Percentiles rank a stretch among this genome's conserved stretches.
Evolutionary conservation across 2,888 invertebrate species (phyloP).

Genomic region (Pandemis heparana): DNA sequence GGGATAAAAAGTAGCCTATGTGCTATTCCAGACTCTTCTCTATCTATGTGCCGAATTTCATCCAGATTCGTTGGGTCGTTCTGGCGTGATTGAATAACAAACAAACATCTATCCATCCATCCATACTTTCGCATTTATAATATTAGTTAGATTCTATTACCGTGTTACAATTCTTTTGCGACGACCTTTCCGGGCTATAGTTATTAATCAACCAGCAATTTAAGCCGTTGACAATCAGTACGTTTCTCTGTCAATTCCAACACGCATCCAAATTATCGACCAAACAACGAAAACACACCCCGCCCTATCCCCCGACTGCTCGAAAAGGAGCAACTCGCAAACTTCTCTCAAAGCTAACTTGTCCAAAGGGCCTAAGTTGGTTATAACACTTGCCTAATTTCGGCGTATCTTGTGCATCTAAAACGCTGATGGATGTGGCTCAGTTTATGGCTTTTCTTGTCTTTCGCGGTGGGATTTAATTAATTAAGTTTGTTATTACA

Average conservation of each 20-base stretch:
- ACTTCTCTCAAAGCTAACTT: conserved; percentile 52
- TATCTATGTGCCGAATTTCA: no score
- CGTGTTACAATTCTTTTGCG: no score
- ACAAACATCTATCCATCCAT: no score
- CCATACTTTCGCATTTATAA: no score
- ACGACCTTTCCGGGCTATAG: no score
- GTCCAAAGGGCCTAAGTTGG: conserved; percentile 51
- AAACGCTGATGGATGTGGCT: conserved; percentile 48
- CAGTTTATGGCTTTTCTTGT: conserved; percentile 43
- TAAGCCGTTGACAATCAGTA: background rate
- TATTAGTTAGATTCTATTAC: no score
- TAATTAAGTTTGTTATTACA: conserved; percentile 43
- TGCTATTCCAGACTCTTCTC: no score
- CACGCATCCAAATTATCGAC: conserved; percentile 35
- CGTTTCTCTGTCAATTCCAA: background rate
- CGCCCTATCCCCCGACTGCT: conserved; percentile 16
- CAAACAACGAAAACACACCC: conserved; percentile 34
- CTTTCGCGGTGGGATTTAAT: conserved; percentile 35
- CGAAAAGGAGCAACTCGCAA: conserved; percentile 44
- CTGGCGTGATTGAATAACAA: no score
- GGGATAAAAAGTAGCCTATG: no score
- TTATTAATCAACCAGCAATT: no score
- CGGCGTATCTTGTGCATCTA: conserved; percentile 49
- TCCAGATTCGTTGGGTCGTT: no score
- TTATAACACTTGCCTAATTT: conserved; percentile 54